Evolutionary conservation across 1,140 invertebrate genomes (phyloP), one percentile per base, ranked within the genome.

Genomic region (Apis cerana): DNA sequence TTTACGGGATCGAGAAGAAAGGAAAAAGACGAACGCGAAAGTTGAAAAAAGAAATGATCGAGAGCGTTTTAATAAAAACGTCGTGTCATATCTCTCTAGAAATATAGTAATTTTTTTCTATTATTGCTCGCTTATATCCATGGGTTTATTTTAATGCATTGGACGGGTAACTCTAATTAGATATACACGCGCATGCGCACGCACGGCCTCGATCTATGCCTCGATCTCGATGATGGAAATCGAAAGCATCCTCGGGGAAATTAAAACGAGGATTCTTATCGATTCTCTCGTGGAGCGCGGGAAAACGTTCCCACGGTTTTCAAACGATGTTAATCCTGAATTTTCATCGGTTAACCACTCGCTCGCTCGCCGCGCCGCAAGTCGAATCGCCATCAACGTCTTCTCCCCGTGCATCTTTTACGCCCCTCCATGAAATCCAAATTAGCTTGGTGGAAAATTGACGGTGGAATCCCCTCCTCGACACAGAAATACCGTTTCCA

Each of bases 231-330:
- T 33, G 33, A 80, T 50, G 79, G 52, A 80, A 75, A 80, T 75
- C 61, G 79, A 80, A 75, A 75, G 70, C 70, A 80, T 80, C 79
- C 72, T 27, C 33, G 64, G 54, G 48, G 72, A 54, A 76, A 76
- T 82, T 69, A 76, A 61, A 82, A 69, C 68, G 56, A 54, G 48
- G 43, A 54, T 82, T 61, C 64, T 82, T 76, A 75, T 80, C 79
- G 65, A n/a, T n/a, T n/a, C 43, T 48, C 21, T 43, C 2, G 19
- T 21, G 64, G 48, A 0, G 33, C 4, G 33, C 4, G 33, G 33
- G 3, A 43, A 82, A 82, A 82, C 69, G 21, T 76, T 82, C 80
- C 54, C 80, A 82, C 80, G 80, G 80, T 9, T 82, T 76, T 69
- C 65, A 27, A 68, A 23, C 64, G 48, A 76, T 54, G 80, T 76